These are phyloP conservation scores for Cochlearius cochlearius DNA, from an alignment of 2,113 vertebrate species.

Conservation along the genomic window DNA sequence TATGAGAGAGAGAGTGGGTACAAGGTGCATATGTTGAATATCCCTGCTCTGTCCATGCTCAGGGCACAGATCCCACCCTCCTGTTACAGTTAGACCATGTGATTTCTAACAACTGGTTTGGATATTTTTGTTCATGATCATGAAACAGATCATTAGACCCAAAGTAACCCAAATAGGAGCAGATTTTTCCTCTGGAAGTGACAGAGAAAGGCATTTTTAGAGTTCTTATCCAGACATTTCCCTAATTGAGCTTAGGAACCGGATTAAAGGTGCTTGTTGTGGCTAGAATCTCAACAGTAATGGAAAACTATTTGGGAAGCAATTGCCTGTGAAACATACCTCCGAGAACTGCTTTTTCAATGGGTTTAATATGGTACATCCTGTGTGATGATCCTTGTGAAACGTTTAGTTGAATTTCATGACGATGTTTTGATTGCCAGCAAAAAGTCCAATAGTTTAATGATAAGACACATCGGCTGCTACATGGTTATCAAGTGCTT, in stretches of 20 bases:
- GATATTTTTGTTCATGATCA: neutral
- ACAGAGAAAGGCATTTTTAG: neutral
- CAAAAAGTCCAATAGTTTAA: neutral
- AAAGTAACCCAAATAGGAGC: neutral
- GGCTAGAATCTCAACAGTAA: neutral
- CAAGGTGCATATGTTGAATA: neutral
- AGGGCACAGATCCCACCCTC: neutral
- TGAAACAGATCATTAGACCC: neutral
- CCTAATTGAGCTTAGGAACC: neutral
- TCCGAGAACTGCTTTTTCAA: neutral
- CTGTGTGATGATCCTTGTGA: neutral
- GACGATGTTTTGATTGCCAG: neutral
- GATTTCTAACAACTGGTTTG: accelerated
- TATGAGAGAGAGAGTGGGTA: neutral
- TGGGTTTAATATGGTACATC: neutral
- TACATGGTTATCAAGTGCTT: neutral
- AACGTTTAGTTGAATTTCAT: slow-evolving; percentile 24
- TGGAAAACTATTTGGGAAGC: slow-evolving; percentile 20
- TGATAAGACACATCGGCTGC: neutral
- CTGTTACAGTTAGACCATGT: neutral
- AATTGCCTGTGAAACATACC: neutral
- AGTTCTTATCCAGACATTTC: neutral
- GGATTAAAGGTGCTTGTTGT: neutral
- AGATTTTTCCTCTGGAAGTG: neutral
- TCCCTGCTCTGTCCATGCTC: neutral